Conservation (phyloP, 2,113 vertebrate genomes). For the Baryphthengus martii region DNA sequence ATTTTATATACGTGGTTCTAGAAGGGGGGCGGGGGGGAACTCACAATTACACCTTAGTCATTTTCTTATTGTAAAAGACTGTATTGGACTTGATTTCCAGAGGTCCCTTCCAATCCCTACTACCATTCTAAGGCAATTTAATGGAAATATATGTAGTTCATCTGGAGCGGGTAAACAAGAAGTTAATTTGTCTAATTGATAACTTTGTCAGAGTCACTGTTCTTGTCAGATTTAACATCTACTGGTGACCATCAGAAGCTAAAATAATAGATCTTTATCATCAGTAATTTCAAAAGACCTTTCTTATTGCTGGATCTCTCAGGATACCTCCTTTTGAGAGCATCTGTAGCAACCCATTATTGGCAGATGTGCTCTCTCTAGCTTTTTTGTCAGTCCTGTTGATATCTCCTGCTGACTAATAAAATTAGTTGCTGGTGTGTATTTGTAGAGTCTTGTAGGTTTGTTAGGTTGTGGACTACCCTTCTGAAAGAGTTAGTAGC, state of each 20-base stretch:
- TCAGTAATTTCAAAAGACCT: background rate
- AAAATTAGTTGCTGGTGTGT: constrained; percentile 21
- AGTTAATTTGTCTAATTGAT: background rate
- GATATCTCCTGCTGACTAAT: constrained; percentile 42
- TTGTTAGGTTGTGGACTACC: background rate
- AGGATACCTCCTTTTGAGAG: background rate
- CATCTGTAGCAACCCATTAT: background rate
- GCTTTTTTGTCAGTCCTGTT: constrained; percentile 38
- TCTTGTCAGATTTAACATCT: background rate
- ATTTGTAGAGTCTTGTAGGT: constrained; percentile 41
- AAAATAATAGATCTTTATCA: background rate
- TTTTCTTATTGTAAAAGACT: background rate
- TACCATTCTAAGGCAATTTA: too few species aligned
- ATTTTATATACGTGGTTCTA: background rate
- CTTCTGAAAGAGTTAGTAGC: background rate
- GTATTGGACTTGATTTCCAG: too few species aligned
- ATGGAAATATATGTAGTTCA: background rate
- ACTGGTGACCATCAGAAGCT: background rate
- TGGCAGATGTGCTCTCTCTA: constrained; percentile 46
- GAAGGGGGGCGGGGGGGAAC: background rate
- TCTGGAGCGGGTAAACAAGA: background rate
- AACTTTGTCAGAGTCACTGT: background rate
- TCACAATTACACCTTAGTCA: background rate
- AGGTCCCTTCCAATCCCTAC: too few species aligned
- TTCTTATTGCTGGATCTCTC: background rate